phyloP scores from a whole-genome alignment of 92 coral and sea anemone genomes.

The Bergia puertoricense region DNA sequence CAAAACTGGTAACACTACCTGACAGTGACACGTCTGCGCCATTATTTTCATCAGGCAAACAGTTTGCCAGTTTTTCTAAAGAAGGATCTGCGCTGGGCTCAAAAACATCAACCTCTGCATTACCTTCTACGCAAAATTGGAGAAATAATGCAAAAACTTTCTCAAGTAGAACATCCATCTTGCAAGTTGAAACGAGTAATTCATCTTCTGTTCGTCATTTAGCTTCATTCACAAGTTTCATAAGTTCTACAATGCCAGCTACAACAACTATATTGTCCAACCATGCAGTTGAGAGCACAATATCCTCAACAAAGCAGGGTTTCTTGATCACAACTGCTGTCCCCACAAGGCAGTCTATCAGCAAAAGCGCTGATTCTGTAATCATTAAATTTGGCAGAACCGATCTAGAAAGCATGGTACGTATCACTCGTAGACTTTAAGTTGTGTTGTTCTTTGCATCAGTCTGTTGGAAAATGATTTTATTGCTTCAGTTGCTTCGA shows the following conservation, averaged over 20 bases:
- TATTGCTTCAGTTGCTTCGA: background rate
- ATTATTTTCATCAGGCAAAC: background rate
- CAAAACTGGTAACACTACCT: background rate
- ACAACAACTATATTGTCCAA: background rate
- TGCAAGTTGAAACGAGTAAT: background rate
- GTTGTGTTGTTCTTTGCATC: background rate
- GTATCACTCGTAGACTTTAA: background rate
- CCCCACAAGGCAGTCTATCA: background rate
- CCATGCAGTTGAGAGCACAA: background rate
- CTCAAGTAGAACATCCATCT: background rate
- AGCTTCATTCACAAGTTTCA: background rate
- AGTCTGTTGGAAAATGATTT: background rate
- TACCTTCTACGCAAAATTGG: background rate
- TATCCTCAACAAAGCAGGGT: background rate
- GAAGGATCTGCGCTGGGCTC: background rate
- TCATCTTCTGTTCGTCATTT: background rate
- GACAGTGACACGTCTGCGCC: background rate
- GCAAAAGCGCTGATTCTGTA: background rate
- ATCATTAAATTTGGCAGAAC: constrained; percentile 7
- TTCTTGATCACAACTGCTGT: background rate
- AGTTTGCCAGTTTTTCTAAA: background rate
- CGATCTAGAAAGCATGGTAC: background rate
- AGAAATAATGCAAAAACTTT: background rate
- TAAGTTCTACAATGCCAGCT: background rate
- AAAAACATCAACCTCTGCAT: background rate